Evolutionary conservation across 2,113 vertebrate species (phyloP).

Genomic region (Ibidorhyncha struthersii): DNA sequence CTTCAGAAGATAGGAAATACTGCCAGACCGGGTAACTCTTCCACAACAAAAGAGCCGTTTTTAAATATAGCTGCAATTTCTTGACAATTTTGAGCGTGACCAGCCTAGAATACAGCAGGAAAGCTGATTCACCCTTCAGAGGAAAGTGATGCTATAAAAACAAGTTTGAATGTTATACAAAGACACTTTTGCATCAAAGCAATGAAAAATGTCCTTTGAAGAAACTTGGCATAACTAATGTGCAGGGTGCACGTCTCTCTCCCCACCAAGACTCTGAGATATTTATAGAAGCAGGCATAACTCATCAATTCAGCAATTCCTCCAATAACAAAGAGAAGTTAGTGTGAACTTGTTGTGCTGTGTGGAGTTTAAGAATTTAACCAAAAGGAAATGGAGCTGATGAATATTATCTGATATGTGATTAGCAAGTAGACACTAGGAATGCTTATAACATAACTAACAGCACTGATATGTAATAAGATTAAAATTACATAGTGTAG

Average conservation of each 20-base stretch:
- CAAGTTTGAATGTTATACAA: neutral
- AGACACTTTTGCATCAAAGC: neutral
- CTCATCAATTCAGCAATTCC: conserved; percentile 18
- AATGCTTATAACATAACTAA: conserved; percentile 24
- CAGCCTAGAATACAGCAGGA: neutral
- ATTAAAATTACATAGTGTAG: neutral
- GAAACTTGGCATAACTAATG: neutral
- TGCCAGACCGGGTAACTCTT: neutral
- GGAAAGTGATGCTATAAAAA: neutral
- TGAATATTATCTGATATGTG: neutral
- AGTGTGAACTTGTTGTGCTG: neutral
- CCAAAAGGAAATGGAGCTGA: conserved; percentile 15
- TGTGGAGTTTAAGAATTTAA: conserved; percentile 27
- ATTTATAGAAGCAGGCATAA: conserved; percentile 27
- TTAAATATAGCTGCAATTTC: neutral
- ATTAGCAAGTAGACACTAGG: neutral
- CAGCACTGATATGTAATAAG: neutral
- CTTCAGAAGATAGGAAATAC: neutral
- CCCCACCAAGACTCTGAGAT: neutral
- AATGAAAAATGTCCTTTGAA: neutral
- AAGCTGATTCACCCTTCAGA: neutral
- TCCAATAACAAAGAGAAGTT: neutral
- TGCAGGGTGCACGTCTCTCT: neutral
- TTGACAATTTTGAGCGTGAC: neutral
- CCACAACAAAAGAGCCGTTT: neutral